Percentiles rank a stretch among this genome's conserved stretches.
Conservation (phyloP, 2,797 vertebrate species). For the Microtus californicus region DNA sequence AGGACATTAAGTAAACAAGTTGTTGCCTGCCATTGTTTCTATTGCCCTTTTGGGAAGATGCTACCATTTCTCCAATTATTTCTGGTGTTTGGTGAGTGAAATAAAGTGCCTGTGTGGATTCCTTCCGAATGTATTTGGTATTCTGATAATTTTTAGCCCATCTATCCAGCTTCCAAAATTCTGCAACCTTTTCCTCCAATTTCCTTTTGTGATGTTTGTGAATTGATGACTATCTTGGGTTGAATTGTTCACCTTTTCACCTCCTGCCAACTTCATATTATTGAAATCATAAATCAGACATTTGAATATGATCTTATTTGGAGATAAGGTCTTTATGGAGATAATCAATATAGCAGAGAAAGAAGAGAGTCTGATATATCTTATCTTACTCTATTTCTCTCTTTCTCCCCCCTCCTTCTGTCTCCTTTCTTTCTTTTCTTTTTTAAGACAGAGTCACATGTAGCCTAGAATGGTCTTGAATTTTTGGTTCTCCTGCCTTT, state of each 20-base stretch:
- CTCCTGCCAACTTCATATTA: not conserved
- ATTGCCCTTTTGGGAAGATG: not conserved
- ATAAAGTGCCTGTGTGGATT: not conserved
- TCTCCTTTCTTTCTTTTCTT: not conserved
- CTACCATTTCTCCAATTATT: not conserved
- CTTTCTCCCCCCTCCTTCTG: accelerated
- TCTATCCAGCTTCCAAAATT: not conserved
- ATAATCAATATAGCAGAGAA: not conserved
- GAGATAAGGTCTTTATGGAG: not conserved
- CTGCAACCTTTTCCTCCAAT: not conserved
- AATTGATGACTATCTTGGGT: not conserved
- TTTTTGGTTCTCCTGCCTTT: not conserved
- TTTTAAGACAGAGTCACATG: not conserved
- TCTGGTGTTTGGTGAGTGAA: not conserved
- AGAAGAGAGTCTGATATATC: not conserved
- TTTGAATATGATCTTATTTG: not conserved
- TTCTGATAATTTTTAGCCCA: not conserved
- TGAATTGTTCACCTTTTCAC: not conserved
- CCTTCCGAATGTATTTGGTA: not conserved
- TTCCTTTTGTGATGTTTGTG: not conserved
- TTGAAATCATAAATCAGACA: not conserved
- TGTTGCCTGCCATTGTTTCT: constrained; percentile 3
- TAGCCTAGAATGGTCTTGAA: not conserved
- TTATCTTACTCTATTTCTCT: not conserved
- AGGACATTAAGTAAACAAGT: not conserved